Evolutionary conservation across 2,888 invertebrate species (phyloP).

Genomic region (Cistogaster globosa): DNA sequence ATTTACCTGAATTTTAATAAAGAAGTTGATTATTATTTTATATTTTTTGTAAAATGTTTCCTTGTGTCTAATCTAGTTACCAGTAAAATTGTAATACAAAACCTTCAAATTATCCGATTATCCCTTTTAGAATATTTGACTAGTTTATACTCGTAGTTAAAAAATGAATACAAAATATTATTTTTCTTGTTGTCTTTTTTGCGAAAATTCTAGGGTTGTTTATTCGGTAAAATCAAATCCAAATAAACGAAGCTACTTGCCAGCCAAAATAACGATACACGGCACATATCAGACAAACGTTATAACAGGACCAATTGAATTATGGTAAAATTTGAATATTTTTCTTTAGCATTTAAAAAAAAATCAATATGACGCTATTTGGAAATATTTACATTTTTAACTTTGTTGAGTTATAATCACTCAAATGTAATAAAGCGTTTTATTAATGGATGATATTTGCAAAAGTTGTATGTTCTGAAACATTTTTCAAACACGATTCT

Average conservation of each 20-base stretch:
- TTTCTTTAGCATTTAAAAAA: conserved; percentile 8
- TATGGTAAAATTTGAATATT: conserved; percentile 77
- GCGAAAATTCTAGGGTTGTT: conserved; percentile 79
- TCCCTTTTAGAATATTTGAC: conserved; percentile 31
- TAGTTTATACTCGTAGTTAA: neutral
- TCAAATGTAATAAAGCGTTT: too few relatives aligned
- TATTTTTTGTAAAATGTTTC: neutral
- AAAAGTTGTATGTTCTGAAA: too few relatives aligned
- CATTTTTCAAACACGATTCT: too few relatives aligned
- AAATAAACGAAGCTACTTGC: conserved; percentile 81
- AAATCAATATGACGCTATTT: neutral
- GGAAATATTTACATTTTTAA: neutral
- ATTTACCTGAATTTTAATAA: conserved; percentile 33
- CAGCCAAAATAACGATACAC: conserved; percentile 80
- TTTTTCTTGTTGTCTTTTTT: conserved; percentile 52
- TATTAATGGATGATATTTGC: too few relatives aligned
- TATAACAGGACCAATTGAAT: conserved; percentile 81
- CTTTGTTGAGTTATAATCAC: too few relatives aligned
- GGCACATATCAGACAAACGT: conserved; percentile 80
- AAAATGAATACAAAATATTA: conserved; percentile 8
- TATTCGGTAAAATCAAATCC: conserved; percentile 81
- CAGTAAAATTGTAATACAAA: conserved; percentile 5
- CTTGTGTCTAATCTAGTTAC: conserved; percentile 40
- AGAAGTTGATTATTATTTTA: conserved; percentile 28
- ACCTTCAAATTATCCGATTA: neutral